Base-by-base conservation (phyloP, 2,888 invertebrate species). In the Harpalus rubripes region DNA sequence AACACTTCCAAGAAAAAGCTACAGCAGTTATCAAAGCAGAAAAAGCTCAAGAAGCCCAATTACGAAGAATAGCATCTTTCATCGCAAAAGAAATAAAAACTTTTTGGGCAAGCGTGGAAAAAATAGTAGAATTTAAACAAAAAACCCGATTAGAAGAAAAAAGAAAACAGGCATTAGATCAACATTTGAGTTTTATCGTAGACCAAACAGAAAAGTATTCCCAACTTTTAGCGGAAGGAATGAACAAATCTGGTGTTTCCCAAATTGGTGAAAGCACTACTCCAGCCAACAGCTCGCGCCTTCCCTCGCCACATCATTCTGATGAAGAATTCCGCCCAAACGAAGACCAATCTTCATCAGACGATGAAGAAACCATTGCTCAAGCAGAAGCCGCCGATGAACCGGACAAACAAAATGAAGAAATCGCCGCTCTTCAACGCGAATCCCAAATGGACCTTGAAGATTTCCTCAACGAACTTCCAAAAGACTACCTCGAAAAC, bases 201-300 rank as follows among this genome's bases (percentile, higher is more conserved):
- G 99, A 98, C 91, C 98, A 98, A 92, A 99, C 99, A 0, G 99
- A 99, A 91, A 98, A 98, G 90, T 99, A 98, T 93, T 98, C 98
- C 52, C 96, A 96, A 39, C 95, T 96, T 92, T 92, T 98, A 85
- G 97, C 97, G 4, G 97, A 97, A 91, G 96, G 96, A 87, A 95
- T 97, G 93, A 95, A 95, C 88, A 94, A 95, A 90, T 91, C 92
- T 74, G 90, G 90, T 76, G 76, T 10, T 6, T 7, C 16, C 16
- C 18, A 18, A 7, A 16, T 16, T 18, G 63, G 65, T 10, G 72
- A 74, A 10, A 52, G 68, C 12, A 39, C 80, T 10, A 81, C 61
- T 12, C 63, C 65, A 10, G 74, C 74, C 10, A 84, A 84, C 26
- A 56, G 76, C 7, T 65, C 79, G n/a, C 65, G 85, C 18, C n/a